Evolutionary conservation across 1,140 invertebrate genomes (phyloP).

Genomic region (Drosophila malerkotliana): DNA sequence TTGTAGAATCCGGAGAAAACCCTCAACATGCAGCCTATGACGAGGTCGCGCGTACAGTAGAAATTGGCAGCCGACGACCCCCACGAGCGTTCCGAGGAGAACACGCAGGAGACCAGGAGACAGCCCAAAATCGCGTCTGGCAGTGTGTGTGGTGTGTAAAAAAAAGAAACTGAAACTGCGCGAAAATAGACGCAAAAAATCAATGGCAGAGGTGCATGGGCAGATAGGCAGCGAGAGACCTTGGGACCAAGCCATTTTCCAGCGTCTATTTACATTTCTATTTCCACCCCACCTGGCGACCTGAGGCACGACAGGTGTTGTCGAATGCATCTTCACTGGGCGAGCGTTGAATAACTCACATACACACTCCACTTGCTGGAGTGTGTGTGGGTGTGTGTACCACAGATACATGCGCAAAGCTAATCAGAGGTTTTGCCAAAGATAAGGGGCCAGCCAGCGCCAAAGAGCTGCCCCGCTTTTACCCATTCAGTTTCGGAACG

Average conservation of each 20-base stretch:
- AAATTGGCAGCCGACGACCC: slow-evolving; percentile 4
- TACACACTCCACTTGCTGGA: neutral
- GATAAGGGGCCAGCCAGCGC: slow-evolving; percentile 53
- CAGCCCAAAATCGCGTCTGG: slow-evolving; percentile 20
- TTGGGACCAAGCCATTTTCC: slow-evolving; percentile 25
- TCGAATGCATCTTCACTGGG: slow-evolving; percentile 17
- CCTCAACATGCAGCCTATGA: slow-evolving; percentile 23
- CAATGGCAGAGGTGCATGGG: slow-evolving; percentile 49
- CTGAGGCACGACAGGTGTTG: slow-evolving; percentile 65
- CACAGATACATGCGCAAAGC: slow-evolving; percentile 62
- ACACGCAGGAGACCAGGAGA: slow-evolving; percentile 15
- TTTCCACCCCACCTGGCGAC: slow-evolving; percentile 69
- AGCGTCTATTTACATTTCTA: slow-evolving; percentile 38
- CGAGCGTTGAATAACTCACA: slow-evolving; percentile 23
- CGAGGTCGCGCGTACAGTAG: slow-evolving; percentile 22
- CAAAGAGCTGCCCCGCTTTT: slow-evolving; percentile 29
- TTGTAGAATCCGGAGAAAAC: slow-evolving; percentile 20
- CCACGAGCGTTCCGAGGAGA: slow-evolving; percentile 4
- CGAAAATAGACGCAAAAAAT: slow-evolving; percentile 70
- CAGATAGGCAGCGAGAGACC: slow-evolving; percentile 10
- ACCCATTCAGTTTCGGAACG: slow-evolving; percentile 42
- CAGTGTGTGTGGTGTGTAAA: slow-evolving; percentile 53
- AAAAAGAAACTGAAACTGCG: slow-evolving; percentile 49
- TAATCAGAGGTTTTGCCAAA: slow-evolving; percentile 71
- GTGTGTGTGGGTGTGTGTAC: slow-evolving; percentile 20